These are phyloP conservation scores for Gnathonemus echidnorhynchus DNA, from an alignment of 2,113 vertebrate genomes.

Conservation along the genomic window DNA sequence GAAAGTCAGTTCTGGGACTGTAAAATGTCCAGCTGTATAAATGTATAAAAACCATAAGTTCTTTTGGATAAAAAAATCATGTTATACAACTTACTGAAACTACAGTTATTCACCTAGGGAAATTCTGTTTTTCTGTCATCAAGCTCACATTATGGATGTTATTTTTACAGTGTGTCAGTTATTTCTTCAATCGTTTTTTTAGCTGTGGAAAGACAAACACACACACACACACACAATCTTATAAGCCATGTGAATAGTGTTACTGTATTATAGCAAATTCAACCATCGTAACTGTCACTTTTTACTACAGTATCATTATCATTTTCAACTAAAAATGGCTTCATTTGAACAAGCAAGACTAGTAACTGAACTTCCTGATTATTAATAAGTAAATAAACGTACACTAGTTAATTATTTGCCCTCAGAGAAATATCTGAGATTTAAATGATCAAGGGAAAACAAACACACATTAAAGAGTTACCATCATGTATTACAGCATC, in stretches of 20 bases:
- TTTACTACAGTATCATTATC: not conserved
- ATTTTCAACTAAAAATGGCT: not conserved
- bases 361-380: not conserved
- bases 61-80: not conserved
- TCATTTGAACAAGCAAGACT: not conserved
- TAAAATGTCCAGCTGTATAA: not conserved
- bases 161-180: not conserved
- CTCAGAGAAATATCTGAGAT: not conserved
- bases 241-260: not conserved
- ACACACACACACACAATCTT: not conserved
- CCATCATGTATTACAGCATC: not conserved
- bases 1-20: not conserved
- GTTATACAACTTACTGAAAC: not conserved
- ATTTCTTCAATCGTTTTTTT: not conserved
- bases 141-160: not conserved
- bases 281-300: not conserved
- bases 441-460: not conserved
- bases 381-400: not conserved
- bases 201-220: not conserved
- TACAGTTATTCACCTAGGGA: not conserved
- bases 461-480: not conserved
- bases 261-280: not conserved
- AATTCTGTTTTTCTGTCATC: not conserved
- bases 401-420: not conserved
- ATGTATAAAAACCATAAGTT: not conserved